Evolutionary conservation across 1,140 invertebrate species (phyloP), one percentile per base, ranked within the genome.

Genomic region (Paraescarpia echinospica): DNA sequence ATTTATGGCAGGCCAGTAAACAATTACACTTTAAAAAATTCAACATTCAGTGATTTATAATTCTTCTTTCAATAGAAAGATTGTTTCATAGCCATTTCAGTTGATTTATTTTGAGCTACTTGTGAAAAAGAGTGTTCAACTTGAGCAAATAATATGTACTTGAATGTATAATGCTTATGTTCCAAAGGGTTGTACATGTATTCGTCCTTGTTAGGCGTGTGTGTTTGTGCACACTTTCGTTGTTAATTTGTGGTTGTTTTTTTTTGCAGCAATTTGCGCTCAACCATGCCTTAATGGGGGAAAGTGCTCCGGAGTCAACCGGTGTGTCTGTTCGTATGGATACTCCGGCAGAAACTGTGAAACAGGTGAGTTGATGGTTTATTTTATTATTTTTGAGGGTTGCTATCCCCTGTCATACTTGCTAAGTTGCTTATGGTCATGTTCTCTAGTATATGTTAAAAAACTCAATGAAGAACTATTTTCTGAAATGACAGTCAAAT

Each of bases 321-420:
- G 98, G 48, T 98, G 98, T 95, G 98, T 98, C 1, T 98, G 98
- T 95, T 97, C 98, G 77, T 98, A 98, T 95, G 98, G 98, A 0
- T 98, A 98, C 93, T 98, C 98, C 1, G 98, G 98, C 34, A 97
- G 97, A 93, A 96, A 97, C 91, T 98, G 98, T 95, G 98, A 98
- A 96, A 97, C 97, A 94, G 98, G 98, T 97, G 95, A 94, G 89
- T 34, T 91, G 89, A 34, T 92, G 77, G 41, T 89, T 92, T 88
- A 91, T 92, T 33, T 91, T n/a, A 51, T 93, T 92, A 59, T 35
- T 92, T 2, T 34, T 90, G 77, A 9, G 33, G 31, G 6, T 18
- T 89, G 35, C 35, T 51, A 34, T 92, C 35, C 91, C 31, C 89
- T 41, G n/a, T n/a, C n/a, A n/a, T n/a, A n/a, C n/a, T n/a, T n/a